These are phyloP conservation scores for Diplazon laetatorius DNA, from an alignment of 2,888 invertebrate genomes.

Conservation along the genomic window DNA sequence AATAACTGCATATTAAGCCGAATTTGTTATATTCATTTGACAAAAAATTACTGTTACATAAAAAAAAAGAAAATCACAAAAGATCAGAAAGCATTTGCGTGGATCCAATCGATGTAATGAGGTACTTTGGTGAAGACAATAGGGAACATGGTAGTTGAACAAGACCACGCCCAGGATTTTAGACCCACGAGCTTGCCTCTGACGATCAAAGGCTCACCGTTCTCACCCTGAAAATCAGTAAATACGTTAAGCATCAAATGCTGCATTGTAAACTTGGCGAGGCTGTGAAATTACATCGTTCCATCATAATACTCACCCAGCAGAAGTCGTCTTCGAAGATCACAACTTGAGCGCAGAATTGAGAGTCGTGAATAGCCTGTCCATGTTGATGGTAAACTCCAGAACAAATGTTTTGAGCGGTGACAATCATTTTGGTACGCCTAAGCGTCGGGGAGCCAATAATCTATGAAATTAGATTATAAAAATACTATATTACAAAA, in stretches of 20 bases:
- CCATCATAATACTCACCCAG: too few species aligned
- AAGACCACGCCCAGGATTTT: constrained; percentile 75
- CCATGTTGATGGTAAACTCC: constrained; percentile 43
- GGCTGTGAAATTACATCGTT: not conserved
- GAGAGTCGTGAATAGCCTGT: constrained; percentile 59
- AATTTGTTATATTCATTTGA: constrained; percentile 1
- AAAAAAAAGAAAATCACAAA: not conserved
- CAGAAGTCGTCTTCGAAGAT: constrained; percentile 62
- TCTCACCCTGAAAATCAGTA: constrained; percentile 74
- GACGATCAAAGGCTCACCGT: constrained; percentile 76
- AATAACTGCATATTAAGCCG: too few species aligned
- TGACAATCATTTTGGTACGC: constrained; percentile 84
- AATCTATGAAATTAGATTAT: constrained; percentile 59
- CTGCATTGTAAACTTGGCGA: too few species aligned
- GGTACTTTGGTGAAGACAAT: constrained; percentile 74
- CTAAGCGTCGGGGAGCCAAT: constrained; percentile 80
- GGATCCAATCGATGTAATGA: constrained; percentile 71
- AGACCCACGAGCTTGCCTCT: constrained; percentile 72
- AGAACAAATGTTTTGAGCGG: constrained; percentile 83
- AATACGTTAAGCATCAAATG: too few species aligned
- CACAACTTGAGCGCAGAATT: constrained; percentile 66
- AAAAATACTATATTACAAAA: not conserved
- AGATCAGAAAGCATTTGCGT: constrained; percentile 55
- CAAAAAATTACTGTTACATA: not conserved
- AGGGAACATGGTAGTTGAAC: constrained; percentile 71